These are phyloP conservation scores for Ahaetulla prasina DNA, from an alignment of 2,113 vertebrate genomes.

Conservation along the genomic window DNA sequence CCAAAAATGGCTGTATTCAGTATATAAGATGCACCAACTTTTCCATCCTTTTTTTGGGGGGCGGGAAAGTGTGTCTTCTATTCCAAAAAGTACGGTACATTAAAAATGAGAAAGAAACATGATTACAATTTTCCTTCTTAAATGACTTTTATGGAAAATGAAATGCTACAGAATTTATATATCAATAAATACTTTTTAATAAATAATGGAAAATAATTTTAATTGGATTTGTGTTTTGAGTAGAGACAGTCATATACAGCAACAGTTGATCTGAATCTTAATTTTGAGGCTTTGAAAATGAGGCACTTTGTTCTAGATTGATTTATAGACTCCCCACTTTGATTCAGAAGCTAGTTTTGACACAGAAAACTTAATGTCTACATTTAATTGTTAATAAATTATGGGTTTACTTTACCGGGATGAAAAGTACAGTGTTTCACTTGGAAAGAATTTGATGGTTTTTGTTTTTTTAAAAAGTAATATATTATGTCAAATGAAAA, in stretches of 20 bases:
- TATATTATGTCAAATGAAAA: background rate
- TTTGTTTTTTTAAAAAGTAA: background rate
- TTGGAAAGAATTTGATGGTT: background rate
- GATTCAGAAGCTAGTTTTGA: background rate
- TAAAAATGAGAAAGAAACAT: background rate
- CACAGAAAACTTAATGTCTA: background rate
- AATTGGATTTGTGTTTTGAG: background rate
- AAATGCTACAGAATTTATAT: background rate
- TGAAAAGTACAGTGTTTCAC: background rate
- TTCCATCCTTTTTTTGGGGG: no score
- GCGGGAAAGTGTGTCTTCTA: no score
- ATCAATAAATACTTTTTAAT: background rate
- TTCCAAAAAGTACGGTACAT: background rate
- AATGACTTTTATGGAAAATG: background rate
- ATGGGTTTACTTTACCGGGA: background rate
- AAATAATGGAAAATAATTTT: constrained; percentile 20
- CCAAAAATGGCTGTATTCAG: no score
- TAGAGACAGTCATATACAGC: background rate
- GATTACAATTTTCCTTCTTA: background rate
- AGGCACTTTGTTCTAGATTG: background rate
- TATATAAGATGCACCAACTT: no score
- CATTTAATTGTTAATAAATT: background rate
- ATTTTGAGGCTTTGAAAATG: background rate
- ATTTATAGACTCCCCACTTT: background rate
- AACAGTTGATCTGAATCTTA: background rate